Evolutionary conservation across 1,140 invertebrate genomes (phyloP).

Genomic region (Copidosoma floridanum): DNA sequence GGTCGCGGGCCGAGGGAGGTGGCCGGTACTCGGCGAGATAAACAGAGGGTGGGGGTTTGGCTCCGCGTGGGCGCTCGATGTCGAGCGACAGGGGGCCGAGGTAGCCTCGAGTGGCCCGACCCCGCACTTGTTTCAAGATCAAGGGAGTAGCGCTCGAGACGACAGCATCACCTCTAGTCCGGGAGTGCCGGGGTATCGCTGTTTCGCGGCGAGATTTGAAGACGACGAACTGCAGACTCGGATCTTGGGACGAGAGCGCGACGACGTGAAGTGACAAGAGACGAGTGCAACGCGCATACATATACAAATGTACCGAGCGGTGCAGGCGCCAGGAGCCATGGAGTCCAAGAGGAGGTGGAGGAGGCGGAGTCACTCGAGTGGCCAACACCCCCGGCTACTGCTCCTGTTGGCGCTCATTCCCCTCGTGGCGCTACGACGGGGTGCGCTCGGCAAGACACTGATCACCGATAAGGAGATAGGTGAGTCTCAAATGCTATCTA

Average conservation of each 20-base stretch:
- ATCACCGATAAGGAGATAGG: constrained; percentile 51
- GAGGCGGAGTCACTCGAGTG: constrained; percentile 17
- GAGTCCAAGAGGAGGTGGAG: constrained; percentile 11
- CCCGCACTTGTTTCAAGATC: too few species aligned
- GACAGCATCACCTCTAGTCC: too few species aligned
- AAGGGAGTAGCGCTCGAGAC: too few species aligned
- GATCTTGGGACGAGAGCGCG: constrained; percentile 9
- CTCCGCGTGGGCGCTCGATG: not conserved
- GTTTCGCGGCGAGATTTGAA: not conserved
- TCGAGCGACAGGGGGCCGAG: not conserved
- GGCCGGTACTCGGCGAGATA: too few species aligned
- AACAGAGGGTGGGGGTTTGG: constrained; percentile 2
- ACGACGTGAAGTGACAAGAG: constrained; percentile 43
- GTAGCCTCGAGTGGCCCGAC: too few species aligned
- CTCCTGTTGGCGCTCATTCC: not conserved
- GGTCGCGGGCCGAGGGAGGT: not conserved
- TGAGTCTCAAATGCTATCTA: too few species aligned
- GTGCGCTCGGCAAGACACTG: constrained; percentile 7
- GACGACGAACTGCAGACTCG: not conserved
- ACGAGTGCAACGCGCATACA: constrained; percentile 31
- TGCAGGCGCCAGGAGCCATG: constrained; percentile 23
- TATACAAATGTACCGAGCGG: not conserved
- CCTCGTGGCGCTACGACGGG: constrained; percentile 19
- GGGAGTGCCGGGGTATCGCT: not conserved
- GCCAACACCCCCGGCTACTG: not conserved